Conservation (phyloP, 92 coral and sea anemone genomes). For the Phenganax subtilis region DNA sequence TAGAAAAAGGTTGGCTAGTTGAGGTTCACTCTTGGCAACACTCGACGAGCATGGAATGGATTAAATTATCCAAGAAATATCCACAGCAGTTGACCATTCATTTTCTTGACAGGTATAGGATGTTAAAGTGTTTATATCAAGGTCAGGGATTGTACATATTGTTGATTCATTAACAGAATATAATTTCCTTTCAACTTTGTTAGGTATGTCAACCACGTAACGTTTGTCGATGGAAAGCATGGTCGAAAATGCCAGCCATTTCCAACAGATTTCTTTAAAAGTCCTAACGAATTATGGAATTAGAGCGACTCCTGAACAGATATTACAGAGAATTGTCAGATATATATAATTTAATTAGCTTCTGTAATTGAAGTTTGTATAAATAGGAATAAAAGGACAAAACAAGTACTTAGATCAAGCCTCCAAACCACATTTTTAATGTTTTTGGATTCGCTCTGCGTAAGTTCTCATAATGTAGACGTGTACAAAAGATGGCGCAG, state of each 20-base stretch:
- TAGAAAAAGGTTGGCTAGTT: conserved; percentile 94
- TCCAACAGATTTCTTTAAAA: conserved; percentile 48
- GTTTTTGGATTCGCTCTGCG: too few species aligned
- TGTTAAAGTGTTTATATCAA: not conserved
- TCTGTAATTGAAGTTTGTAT: too few species aligned
- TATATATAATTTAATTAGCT: too few species aligned
- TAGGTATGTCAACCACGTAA: conserved; percentile 80
- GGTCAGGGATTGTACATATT: not conserved
- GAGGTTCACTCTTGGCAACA: conserved; percentile 97
- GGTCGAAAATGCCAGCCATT: conserved; percentile 82
- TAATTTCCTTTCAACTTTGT: not conserved
- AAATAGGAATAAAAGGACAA: too few species aligned
- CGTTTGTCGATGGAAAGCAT: conserved; percentile 94
- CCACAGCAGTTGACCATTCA: conserved; percentile 66
- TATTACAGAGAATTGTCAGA: too few species aligned
- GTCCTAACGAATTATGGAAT: not conserved
- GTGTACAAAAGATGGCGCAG: too few species aligned
- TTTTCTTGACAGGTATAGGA: conserved; percentile 81
- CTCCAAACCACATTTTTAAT: too few species aligned
- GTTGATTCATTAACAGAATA: not conserved
- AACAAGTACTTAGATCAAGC: too few species aligned
- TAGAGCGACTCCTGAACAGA: not conserved
- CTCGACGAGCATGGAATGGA: conserved; percentile 87
- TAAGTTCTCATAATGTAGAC: too few species aligned
- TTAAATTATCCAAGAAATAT: conserved; percentile 79